Conservation (phyloP, 2,797 vertebrate genomes). For the Enteromius fasciolatus region DNA sequence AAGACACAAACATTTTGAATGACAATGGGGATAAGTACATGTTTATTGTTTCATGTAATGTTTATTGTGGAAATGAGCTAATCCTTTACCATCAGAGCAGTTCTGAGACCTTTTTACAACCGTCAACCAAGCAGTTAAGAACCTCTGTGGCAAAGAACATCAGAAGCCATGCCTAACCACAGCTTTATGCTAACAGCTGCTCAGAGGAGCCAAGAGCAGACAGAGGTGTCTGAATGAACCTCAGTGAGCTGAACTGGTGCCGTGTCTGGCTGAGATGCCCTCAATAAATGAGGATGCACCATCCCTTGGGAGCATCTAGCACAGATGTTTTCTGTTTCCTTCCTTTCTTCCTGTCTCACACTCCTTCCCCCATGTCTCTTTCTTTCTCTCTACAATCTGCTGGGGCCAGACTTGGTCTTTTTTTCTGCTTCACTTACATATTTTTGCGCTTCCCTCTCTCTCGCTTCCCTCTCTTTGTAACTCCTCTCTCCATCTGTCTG, state of each 20-base stretch:
- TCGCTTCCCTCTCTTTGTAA: neutral
- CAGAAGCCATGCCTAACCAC: neutral
- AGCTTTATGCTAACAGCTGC: constrained; percentile 26
- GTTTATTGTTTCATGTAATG: neutral
- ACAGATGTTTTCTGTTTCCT: constrained; percentile 56
- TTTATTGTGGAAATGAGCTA: neutral
- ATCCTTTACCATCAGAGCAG: neutral
- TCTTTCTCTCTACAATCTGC: constrained; percentile 31
- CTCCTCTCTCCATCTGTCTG: constrained; percentile 23
- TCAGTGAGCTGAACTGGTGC: constrained; percentile 22
- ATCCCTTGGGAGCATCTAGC: constrained; percentile 34
- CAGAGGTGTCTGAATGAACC: constrained; percentile 43
- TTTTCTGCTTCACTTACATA: neutral
- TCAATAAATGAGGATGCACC: constrained; percentile 43
- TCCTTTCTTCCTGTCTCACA: constrained; percentile 38
- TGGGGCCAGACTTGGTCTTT: neutral
- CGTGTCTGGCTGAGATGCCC: constrained; percentile 26
- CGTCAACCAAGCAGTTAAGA: neutral
- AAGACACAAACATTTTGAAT: neutral
- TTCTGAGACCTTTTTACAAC: too few relatives aligned
- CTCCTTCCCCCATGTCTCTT: constrained; percentile 23
- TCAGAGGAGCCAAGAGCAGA: constrained; percentile 14
- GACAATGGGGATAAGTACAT: neutral
- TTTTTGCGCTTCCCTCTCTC: neutral
- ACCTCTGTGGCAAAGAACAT: neutral